phyloP scores from a whole-genome alignment of 2,797 vertebrate genomes.

The Otolemur crassicaudatus region DNA sequence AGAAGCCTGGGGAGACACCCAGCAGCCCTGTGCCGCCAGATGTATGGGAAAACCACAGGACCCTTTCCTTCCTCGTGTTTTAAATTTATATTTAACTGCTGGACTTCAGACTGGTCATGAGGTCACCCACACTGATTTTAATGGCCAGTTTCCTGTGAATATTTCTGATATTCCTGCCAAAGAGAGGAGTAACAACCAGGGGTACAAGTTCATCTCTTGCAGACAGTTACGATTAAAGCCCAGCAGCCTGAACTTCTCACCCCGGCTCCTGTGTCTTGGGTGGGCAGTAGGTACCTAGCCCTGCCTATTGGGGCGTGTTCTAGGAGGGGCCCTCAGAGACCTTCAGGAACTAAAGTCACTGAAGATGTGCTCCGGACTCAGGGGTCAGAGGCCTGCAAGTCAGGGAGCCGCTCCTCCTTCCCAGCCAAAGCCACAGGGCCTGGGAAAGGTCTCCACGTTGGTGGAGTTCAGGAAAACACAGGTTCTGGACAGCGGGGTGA shows the following conservation, averaged over 20 bases:
- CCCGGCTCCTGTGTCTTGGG: neutral
- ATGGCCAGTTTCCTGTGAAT: conserved; percentile 3
- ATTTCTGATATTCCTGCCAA: conserved; percentile 72
- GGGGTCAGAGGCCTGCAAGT: neutral
- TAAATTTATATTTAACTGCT: neutral
- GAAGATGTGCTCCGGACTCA: conserved; percentile 14
- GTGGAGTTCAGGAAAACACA: neutral
- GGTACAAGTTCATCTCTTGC: conserved; percentile 65
- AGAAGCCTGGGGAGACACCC: neutral
- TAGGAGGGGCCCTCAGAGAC: conserved; percentile 58
- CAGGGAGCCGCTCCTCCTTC: neutral
- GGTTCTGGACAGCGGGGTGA: conserved; percentile 40
- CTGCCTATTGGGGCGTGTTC: conserved; percentile 44
- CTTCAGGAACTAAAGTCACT: conserved; percentile 24
- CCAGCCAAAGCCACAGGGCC: neutral
- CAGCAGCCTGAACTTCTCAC: conserved; percentile 74
- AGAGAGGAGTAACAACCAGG: conserved; percentile 71
- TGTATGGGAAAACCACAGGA: accelerated
- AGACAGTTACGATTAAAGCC: conserved; percentile 69
- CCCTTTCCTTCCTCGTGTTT: neutral
- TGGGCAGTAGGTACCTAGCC: conserved; percentile 42
- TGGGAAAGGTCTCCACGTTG: conserved; percentile 42
- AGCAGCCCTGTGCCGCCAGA: neutral
- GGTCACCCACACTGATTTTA: neutral
- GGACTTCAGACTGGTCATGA: neutral